These are phyloP conservation scores for Pitangus sulphuratus DNA, from an alignment of 2,797 vertebrate species.

Conservation along the genomic window DNA sequence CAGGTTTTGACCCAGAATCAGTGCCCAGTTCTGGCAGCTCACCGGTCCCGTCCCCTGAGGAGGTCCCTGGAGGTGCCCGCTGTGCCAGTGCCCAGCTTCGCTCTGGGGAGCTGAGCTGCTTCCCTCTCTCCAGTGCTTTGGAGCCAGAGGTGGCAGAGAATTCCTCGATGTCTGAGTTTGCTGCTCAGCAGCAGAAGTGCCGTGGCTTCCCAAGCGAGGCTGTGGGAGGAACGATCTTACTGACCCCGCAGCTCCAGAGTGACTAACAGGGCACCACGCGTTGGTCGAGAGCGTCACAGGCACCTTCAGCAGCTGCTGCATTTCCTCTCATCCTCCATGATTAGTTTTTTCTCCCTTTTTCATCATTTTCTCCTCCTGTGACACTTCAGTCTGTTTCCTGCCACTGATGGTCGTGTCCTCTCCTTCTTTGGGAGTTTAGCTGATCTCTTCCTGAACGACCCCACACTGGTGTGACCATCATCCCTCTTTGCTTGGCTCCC, in stretches of 20 bases:
- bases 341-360: neutral
- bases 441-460: neutral
- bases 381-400: neutral
- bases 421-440: neutral
- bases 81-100: neutral
- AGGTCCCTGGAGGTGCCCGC: neutral
- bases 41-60: neutral
- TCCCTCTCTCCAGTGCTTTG: neutral
- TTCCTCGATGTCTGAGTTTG: accelerated
- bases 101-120: neutral
- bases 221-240: accelerated
- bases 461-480: accelerated
- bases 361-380: neutral
- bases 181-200: neutral
- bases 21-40: accelerated
- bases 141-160: neutral
- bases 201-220: neutral
- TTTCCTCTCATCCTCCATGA: accelerated
- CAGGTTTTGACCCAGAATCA: neutral
- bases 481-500: neutral
- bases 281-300: accelerated
- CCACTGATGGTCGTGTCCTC: accelerated
- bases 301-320: neutral
- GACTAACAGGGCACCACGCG: accelerated
- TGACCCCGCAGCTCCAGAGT: accelerated